phyloP scores from a whole-genome alignment of 2,888 invertebrate genomes.

The Mactromeris polynyma region DNA sequence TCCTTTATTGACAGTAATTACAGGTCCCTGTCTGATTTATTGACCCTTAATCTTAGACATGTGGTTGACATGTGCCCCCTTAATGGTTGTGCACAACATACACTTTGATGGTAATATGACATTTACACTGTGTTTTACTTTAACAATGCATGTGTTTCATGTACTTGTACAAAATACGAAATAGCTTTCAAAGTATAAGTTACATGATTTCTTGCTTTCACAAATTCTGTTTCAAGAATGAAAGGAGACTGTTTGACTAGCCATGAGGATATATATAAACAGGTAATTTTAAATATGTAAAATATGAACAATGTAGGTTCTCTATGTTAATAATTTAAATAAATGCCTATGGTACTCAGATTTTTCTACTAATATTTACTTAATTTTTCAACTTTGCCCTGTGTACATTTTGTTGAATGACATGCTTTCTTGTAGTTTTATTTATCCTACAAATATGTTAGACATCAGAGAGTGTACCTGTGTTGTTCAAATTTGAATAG shows the following conservation, averaged over 20 bases:
- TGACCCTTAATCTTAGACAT: constrained; percentile 31
- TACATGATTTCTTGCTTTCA: background rate
- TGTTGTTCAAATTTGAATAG: constrained; percentile 8
- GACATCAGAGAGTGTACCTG: background rate
- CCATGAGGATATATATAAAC: background rate
- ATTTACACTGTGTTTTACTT: constrained; percentile 1
- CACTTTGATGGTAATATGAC: background rate
- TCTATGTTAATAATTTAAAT: background rate
- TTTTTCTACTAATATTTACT: constrained; percentile 13
- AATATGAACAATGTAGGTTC: background rate
- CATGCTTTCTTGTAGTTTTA: background rate
- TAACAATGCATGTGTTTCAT: background rate
- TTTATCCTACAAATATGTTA: background rate
- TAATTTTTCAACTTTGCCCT: background rate
- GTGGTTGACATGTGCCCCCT: constrained; percentile 43
- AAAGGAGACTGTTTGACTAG: background rate
- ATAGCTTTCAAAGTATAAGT: background rate
- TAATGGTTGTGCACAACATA: constrained; percentile 2
- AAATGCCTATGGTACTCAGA: background rate
- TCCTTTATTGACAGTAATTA: constrained; percentile 50
- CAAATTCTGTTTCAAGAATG: background rate
- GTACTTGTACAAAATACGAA: background rate
- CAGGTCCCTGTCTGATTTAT: constrained; percentile 54
- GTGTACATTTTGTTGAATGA: background rate
- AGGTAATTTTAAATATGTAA: constrained; percentile 4